Conservation (phyloP, 2,113 vertebrate genomes). For the Chroicocephalus ridibundus region DNA sequence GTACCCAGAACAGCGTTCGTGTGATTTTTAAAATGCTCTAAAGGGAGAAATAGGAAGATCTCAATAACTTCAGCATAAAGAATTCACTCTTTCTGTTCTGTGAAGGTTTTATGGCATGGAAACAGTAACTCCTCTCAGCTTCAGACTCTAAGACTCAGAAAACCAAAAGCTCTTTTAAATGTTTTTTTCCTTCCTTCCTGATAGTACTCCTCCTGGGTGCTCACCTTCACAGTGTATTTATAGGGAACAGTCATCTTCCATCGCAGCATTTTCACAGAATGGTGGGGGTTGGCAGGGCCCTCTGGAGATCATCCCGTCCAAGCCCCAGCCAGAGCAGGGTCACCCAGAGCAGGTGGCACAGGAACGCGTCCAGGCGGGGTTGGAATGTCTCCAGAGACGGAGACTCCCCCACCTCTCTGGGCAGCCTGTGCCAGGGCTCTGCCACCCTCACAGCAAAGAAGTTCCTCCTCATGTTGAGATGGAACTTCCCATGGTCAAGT, state of each 20-base stretch:
- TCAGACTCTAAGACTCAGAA: neutral
- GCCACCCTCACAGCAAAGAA: no score
- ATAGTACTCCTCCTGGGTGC: neutral
- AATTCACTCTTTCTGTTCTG: neutral
- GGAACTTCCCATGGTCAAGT: no score
- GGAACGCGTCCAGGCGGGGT: no score
- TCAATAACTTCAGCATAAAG: neutral
- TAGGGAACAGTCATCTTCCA: accelerated
- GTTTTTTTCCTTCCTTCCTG: neutral
- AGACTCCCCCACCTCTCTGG: no score
- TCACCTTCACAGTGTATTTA: neutral
- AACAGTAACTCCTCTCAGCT: neutral
- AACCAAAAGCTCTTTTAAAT: neutral
- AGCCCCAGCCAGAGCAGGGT: no score
- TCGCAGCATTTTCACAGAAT: neutral
- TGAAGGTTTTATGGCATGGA: neutral
- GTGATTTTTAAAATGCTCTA: neutral
- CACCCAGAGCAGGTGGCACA: no score
- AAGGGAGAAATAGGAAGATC: neutral
- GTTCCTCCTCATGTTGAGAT: no score
- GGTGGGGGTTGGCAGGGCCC: no score
- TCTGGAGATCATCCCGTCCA: no score
- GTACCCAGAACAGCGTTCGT: neutral
- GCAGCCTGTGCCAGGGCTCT: no score
- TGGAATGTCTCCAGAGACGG: no score